A percentile compares a stretch with the other conserved stretches of the same genome.
These are phyloP conservation scores for Andricus curvator DNA, from an alignment of 2,888 invertebrate genomes.

Conservation along the genomic window DNA sequence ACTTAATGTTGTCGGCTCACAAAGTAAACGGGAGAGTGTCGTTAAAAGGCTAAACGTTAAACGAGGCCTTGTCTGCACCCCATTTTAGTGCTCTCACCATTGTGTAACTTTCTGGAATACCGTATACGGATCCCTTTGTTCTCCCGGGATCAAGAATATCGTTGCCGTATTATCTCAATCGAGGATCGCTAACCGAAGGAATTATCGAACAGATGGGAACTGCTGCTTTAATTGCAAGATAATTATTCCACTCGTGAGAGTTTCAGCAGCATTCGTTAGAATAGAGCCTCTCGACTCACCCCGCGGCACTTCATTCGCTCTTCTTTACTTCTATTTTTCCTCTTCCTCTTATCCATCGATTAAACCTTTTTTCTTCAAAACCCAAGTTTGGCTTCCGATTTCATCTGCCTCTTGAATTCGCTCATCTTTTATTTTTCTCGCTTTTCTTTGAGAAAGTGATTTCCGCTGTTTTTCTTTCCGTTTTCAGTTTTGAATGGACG, in stretches of 20 bases:
- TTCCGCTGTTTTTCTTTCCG: not conserved
- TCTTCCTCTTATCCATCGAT: not conserved
- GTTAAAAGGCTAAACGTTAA: slow-evolving; percentile 30
- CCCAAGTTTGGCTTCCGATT: slow-evolving; percentile 14
- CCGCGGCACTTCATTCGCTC: not conserved
- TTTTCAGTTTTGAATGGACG: not conserved
- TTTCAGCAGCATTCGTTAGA: slow-evolving; percentile 33
- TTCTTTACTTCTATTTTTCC: not conserved
- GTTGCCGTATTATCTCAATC: slow-evolving; percentile 39
- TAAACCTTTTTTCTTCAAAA: slow-evolving; percentile 19
- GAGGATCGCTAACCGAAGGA: slow-evolving; percentile 36
- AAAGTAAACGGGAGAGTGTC: not conserved
- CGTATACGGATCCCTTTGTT: slow-evolving; percentile 22
- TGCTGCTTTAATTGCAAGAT: slow-evolving; percentile 37
- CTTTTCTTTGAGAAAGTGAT: not conserved
- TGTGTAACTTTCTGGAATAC: slow-evolving; percentile 28
- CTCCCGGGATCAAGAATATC: slow-evolving; percentile 29
- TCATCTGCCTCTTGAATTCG: not conserved
- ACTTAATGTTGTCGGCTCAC: not conserved
- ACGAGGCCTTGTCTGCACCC: slow-evolving; percentile 26
- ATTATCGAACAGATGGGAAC: slow-evolving; percentile 38
- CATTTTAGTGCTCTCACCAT: slow-evolving; percentile 24
- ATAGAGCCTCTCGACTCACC: not conserved
- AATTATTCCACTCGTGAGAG: slow-evolving; percentile 38
- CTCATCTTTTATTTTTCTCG: not conserved